These are phyloP conservation scores for Oconnorella tubifera DNA, from an alignment of 2,888 invertebrate genomes.

Conservation along the genomic window DNA sequence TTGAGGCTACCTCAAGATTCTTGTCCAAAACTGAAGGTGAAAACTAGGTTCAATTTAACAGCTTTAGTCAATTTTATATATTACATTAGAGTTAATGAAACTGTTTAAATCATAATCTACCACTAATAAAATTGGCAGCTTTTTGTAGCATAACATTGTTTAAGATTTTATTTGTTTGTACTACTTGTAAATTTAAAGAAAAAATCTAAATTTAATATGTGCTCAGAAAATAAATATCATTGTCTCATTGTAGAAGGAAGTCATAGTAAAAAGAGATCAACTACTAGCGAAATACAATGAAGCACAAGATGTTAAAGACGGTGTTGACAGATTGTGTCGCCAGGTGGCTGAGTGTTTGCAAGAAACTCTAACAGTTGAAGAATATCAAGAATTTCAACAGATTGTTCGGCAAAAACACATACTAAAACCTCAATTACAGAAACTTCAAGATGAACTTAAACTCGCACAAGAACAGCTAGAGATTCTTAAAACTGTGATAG, in stretches of 20 bases:
- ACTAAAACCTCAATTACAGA: not conserved
- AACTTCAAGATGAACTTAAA: not conserved
- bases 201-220: too few species aligned
- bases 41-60: too few species aligned
- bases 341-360: not conserved
- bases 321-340: not conserved
- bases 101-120: not conserved
- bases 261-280: not conserved
- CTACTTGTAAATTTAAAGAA: too few species aligned
- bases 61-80: too few species aligned
- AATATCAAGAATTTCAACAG: not conserved
- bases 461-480: not conserved
- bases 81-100: too few species aligned
- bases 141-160: too few species aligned
- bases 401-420: not conserved
- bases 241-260: not conserved
- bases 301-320: not conserved
- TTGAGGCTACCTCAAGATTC: not conserved
- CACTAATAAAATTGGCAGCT: too few species aligned
- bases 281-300: not conserved
- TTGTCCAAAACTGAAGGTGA: not conserved
- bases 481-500: not conserved
- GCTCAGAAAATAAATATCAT: too few species aligned
- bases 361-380: not conserved
- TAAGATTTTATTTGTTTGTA: too few species aligned